Evolutionary conservation across 1,140 invertebrate species (phyloP), one percentile per base, ranked within the genome.

Genomic region (Drosophila tsacasi): DNA sequence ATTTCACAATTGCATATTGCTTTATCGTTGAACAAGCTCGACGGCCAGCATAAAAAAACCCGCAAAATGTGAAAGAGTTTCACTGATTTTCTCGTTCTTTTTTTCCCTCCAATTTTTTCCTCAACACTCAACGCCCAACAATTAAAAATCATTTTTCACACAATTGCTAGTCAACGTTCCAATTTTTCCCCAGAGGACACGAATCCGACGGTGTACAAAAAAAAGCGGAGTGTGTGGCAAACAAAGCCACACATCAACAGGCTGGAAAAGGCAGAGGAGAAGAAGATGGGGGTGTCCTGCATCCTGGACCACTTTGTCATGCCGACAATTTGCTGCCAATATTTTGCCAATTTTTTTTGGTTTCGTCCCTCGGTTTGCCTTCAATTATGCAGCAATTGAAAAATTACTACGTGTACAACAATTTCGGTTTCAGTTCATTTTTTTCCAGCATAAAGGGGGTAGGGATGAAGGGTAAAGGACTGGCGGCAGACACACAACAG

Each of bases 371-470:
- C 60, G 68, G 60, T 67, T 65, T 81, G 78, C 81, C 84, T 90
- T 81, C 84, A 90, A 89, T 89, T 89, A 89, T 92, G 86, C 85
- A 81, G 76, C 90, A 92, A 92, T 92, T 92, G 90, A 92, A 92
- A 92, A 92, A 92, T 92, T 92, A 92, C 90, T 86, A 87, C 84
- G 85, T 89, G 84, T 76, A 74, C 77, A 81, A 61, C 84, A 55
- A 85, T 92, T 89, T 79, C 61, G 50, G 77, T 54, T 60, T 79
- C 46, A 54, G 35, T 52, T 60, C 39, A 42, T 47, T 44, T 64
- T 64, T 73, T 78, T 67, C 64, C 17, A 19, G 1, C 19, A 6
- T 25, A 47, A 27, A 19, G 35, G 39, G 32, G 50, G 75, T 37
- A 37, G 37, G 44, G 21, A 15, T 23, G 21, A 15, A 7, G 13